Evolutionary conservation across 2,888 invertebrate species (phyloP), one percentile per base, ranked within the genome.

Genomic region (Lasioglossum villosulum): DNA sequence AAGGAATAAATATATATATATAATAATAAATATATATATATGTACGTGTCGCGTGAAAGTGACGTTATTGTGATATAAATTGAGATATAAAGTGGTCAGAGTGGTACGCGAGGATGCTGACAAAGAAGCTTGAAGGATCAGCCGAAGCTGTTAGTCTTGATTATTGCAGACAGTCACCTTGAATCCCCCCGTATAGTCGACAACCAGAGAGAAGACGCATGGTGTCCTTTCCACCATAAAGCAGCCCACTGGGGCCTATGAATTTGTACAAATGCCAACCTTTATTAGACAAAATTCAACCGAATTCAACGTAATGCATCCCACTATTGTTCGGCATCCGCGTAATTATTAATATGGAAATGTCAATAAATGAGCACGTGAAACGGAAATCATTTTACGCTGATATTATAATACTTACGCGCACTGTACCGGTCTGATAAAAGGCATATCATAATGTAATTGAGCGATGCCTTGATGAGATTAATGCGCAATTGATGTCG

Each of bases 111-210:
- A 84, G 87, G 89, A 80, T 84, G 81, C 87, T 91, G 93, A 92
- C 92, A 93, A 93, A 93, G 93, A 93, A 94, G 93, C 92, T 90
- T 93, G 93, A 93, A 93, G 93, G 94, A 94, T 94, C 94, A 94
- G 92, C 93, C 91, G 88, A 89, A 91, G 93, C 95, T 94, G 94
- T 95, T 95, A 94, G 93, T 95, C 95, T 94, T 95, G 94, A 95
- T 95, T 95, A 95, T 93, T 91, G 92, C 82, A 91, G 94, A 93
- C 94, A 94, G 94, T 94, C 92, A 92, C 93, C 90, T 81, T 80
- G 89, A 86, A 90, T 91, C 91, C 90, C 27, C 90, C 88, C 82
- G 84, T 81, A 88, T 42, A 82, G 89, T 80, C 88, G 87, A 86
- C 85, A 83, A 89, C 86, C 82, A 78, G 45, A 73, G 81, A 84